A percentile compares a stretch with the other conserved stretches of the same genome.
phyloP scores from a whole-genome alignment of 2,888 invertebrate species.

The Cryptus viduatorius region DNA sequence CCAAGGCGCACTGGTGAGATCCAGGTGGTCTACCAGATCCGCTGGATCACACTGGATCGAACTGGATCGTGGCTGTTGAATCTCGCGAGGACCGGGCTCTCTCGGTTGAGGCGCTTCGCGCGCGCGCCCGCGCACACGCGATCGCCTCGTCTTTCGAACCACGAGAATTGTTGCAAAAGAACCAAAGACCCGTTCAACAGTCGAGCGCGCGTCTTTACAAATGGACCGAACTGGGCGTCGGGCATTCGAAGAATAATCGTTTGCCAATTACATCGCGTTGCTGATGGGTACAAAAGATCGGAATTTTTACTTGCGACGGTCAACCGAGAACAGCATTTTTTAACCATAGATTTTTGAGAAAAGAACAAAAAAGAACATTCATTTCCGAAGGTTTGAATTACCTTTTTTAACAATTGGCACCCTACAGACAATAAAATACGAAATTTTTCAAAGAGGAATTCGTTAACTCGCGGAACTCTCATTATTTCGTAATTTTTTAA shows the following conservation, averaged over 20 bases:
- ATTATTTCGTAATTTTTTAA: neutral
- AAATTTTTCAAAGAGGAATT: neutral
- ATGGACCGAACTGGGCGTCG: conserved; percentile 4
- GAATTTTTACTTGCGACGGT: neutral
- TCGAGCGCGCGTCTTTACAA: conserved; percentile 21
- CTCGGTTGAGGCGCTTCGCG: conserved; percentile 12
- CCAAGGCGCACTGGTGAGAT: conserved; percentile 59
- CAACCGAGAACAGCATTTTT: neutral
- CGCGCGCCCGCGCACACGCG: conserved; percentile 23
- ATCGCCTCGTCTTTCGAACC: conserved; percentile 9
- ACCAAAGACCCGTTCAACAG: conserved; percentile 27
- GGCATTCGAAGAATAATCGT: conserved; percentile 71
- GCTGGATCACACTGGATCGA: conserved; percentile 77
- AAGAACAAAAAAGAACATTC: neutral
- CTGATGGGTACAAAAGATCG: neutral
- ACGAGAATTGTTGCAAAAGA: conserved; percentile 43
- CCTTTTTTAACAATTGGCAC: neutral
- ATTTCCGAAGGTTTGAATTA: neutral
- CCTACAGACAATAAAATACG: neutral
- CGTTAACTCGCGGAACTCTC: neutral
- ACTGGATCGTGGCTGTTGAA: conserved; percentile 80
- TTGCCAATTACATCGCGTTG: conserved; percentile 35
- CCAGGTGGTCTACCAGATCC: conserved; percentile 75
- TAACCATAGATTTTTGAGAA: neutral
- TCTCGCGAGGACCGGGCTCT: conserved; percentile 72